Evolutionary conservation across 1,140 invertebrate genomes (phyloP), one percentile per base, ranked within the genome.

Genomic region (Diplogasteroides magnus): DNA sequence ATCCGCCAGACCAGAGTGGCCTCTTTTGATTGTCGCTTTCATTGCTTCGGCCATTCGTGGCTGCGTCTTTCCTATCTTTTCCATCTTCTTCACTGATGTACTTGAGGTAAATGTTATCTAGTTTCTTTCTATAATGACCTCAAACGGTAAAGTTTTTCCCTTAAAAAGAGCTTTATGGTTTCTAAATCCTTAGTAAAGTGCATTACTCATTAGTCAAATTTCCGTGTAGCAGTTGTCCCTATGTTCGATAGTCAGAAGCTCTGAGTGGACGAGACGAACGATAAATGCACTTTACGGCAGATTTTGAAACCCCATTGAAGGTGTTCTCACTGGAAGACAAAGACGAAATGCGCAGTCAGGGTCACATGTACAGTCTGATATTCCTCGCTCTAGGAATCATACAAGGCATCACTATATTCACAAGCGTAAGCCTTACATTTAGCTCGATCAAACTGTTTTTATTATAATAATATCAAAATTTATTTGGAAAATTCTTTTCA

Each of bases 311-410:
- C 55, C 31, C 31, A 1, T 72, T 57, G 32, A 23, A 76, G 71
- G 77, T 77, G 25, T 77, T 78, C 61, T 55, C 77, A 11, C 55
- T 55, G 6, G 31, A 64, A 19, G 61, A 79, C 28, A 29, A 23
- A 2, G 59, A 74, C 13, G 61, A 79, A 56, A 73, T 76, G 72
- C 31, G 65, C 14, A 31, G 62, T 15, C 56, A 80, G 14, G 78
- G 78, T 14, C 78, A 80, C 48, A 68, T 76, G n/a, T 79, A 77
- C 74, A 76, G 78, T 14, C 68, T 79, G 2, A 72, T 80, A 65
- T 79, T 80, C 60, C 55, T 80, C 11, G 68, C 73, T 31, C 55
- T 74, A 1, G 73, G 64, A 61, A 69, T 31, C 1, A 37, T 74
- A 25, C 56, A 72, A 55, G 73, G 56, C 19, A 29, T 65, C 1